phyloP scores from a whole-genome alignment of 2,113 vertebrate genomes.

The Stictonetta naevosa region DNA sequence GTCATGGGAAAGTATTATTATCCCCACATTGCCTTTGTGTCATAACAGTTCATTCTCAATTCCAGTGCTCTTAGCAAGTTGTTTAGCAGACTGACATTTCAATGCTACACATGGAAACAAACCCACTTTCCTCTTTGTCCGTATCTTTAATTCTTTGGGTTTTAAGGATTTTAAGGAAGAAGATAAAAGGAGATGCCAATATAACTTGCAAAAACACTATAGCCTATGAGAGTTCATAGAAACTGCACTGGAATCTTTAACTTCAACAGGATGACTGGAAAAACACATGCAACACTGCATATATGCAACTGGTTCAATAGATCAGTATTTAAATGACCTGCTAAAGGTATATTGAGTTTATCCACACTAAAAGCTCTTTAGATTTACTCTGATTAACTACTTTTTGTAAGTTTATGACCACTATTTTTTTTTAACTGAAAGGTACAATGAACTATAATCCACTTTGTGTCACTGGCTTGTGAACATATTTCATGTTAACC shows the following conservation, averaged over 20 bases:
- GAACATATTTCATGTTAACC: neutral
- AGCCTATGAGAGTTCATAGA: fast-evolving
- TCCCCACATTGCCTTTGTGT: fast-evolving
- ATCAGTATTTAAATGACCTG: neutral
- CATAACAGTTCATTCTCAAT: neutral
- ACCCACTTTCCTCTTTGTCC: neutral
- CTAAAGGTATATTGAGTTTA: neutral
- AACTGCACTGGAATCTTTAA: fast-evolving
- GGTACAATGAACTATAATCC: neutral
- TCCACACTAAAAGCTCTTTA: neutral
- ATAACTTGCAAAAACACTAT: neutral
- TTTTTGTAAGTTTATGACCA: fast-evolving
- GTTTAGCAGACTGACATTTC: neutral
- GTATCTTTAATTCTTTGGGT: neutral
- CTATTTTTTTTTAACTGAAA: neutral
- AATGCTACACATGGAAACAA: neutral
- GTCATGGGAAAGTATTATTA: neutral
- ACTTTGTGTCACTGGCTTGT: neutral
- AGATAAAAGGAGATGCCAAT: neutral
- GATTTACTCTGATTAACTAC: neutral
- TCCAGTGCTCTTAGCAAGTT: fast-evolving
- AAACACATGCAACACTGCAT: neutral
- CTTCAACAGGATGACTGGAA: neutral
- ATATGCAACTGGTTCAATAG: neutral
- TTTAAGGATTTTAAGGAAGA: neutral